These are phyloP conservation scores for Myotis myotis DNA, from an alignment of 2,797 vertebrate genomes.

Conservation along the genomic window DNA sequence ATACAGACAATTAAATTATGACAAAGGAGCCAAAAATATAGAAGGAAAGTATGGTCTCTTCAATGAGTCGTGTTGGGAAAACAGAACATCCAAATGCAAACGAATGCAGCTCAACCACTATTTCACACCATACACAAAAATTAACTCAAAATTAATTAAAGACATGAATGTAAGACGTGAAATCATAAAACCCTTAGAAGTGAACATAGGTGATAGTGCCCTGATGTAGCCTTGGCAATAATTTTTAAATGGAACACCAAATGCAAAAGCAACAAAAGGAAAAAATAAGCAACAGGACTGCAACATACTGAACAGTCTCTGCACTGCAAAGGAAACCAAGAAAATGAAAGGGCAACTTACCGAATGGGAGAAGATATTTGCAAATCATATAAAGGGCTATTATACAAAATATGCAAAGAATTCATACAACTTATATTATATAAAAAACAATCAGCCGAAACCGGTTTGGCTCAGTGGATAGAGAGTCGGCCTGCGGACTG, in stretches of 20 bases:
- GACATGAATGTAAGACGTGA: neutral
- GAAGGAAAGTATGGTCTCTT: neutral
- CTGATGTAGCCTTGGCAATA: neutral
- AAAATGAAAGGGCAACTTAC: neutral
- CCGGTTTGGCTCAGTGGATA: no score
- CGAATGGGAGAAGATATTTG: neutral
- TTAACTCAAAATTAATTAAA: neutral
- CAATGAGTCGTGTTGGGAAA: neutral
- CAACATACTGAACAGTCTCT: neutral
- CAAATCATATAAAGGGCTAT: neutral
- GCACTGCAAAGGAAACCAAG: neutral
- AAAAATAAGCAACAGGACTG: neutral
- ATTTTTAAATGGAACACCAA: neutral
- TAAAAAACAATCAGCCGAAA: neutral
- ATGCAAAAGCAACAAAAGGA: neutral
- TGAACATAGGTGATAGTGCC: neutral
- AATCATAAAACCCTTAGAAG: neutral
- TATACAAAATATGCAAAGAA: neutral
- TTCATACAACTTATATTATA: neutral
- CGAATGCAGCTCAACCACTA: neutral
- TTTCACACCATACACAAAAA: neutral
- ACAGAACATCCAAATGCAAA: neutral
- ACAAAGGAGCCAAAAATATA: neutral
- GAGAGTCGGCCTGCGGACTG: no score
- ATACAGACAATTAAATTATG: neutral